Percentiles rank a stretch among this genome's conserved stretches.
These are phyloP conservation scores for Drosophila bifasciata DNA, from an alignment of 1,140 invertebrate species.

Conservation along the genomic window DNA sequence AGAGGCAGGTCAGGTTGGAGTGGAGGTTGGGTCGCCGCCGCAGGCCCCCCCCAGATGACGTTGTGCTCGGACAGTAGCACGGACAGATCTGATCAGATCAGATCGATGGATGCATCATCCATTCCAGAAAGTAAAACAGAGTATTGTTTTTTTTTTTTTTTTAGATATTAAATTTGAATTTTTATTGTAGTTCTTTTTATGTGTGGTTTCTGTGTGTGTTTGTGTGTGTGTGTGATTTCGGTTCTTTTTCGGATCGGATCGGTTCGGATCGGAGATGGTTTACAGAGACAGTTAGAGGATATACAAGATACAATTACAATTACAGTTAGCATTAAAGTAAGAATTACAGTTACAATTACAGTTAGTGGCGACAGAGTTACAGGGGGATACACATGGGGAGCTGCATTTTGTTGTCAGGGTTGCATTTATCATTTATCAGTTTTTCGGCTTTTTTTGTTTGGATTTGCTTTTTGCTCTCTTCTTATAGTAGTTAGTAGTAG, in stretches of 20 bases:
- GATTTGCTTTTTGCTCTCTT: slow-evolving; percentile 14
- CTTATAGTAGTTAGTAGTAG: slow-evolving; percentile 32
- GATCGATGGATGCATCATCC: background rate
- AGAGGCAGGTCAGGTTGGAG: slow-evolving; percentile 40
- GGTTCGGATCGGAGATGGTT: slow-evolving; percentile 44
- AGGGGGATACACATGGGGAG: slow-evolving; percentile 9
- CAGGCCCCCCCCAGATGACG: slow-evolving; percentile 1
- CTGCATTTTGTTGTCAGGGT: slow-evolving; percentile 13
- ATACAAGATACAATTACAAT: slow-evolving; percentile 26
- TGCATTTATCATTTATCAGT: slow-evolving; percentile 19
- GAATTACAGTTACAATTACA: slow-evolving; percentile 31
- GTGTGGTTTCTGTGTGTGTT: too few relatives aligned
- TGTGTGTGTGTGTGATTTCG: slow-evolving; percentile 28
- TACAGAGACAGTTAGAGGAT: slow-evolving; percentile 36
- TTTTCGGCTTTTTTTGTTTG: slow-evolving; percentile 13
- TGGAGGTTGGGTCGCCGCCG: slow-evolving; percentile 13
- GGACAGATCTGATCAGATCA: slow-evolving; percentile 14
- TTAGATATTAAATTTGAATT: slow-evolving; percentile 47
- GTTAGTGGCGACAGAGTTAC: slow-evolving; percentile 31
- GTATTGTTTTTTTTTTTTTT: too few relatives aligned
- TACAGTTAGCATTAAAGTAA: slow-evolving; percentile 25
- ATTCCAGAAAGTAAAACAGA: slow-evolving; percentile 8
- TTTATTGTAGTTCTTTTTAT: slow-evolving; percentile 45
- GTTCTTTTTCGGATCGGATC: slow-evolving; percentile 38
- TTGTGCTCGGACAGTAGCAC: background rate